phyloP scores from a whole-genome alignment of 2,797 vertebrate genomes.

The Lithobates sylvaticus region DNA sequence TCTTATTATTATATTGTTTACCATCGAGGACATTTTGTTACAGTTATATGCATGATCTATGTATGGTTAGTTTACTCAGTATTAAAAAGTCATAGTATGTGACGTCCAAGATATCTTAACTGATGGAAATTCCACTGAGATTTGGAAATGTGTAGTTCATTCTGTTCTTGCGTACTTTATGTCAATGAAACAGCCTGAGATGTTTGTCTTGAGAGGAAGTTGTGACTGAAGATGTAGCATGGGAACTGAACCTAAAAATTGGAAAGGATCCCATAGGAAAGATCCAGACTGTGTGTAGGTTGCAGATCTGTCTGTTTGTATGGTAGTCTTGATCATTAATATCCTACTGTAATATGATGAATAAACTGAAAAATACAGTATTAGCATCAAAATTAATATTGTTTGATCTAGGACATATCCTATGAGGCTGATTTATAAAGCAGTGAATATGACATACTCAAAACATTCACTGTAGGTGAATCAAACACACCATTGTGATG shows the following conservation, averaged over 20 bases:
- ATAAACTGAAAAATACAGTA: background rate
- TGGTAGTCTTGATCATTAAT: background rate
- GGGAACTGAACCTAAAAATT: slow-evolving; percentile 29
- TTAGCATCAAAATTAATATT: background rate
- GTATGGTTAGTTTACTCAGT: background rate
- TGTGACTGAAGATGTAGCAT: slow-evolving; percentile 40
- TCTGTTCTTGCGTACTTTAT: slow-evolving; percentile 12
- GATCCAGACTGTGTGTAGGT: slow-evolving; percentile 20
- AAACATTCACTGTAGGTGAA: background rate
- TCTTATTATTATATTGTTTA: background rate
- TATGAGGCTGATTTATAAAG: too few relatives aligned
- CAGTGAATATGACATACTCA: background rate
- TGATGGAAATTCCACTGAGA: slow-evolving; percentile 2
- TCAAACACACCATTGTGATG: too few relatives aligned
- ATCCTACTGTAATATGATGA: slow-evolving; percentile 1
- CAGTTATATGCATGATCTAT: background rate
- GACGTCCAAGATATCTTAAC: background rate
- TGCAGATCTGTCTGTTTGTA: slow-evolving; percentile 28
- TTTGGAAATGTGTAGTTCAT: slow-evolving; percentile 23
- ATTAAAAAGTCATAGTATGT: background rate
- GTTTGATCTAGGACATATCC: background rate
- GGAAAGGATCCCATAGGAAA: slow-evolving; percentile 43
- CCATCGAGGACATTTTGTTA: background rate
- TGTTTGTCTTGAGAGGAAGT: slow-evolving; percentile 34
- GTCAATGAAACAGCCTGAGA: slow-evolving; percentile 26